Conservation (phyloP, 2,113 vertebrate species). For the Brienomyrus longianalis region DNA sequence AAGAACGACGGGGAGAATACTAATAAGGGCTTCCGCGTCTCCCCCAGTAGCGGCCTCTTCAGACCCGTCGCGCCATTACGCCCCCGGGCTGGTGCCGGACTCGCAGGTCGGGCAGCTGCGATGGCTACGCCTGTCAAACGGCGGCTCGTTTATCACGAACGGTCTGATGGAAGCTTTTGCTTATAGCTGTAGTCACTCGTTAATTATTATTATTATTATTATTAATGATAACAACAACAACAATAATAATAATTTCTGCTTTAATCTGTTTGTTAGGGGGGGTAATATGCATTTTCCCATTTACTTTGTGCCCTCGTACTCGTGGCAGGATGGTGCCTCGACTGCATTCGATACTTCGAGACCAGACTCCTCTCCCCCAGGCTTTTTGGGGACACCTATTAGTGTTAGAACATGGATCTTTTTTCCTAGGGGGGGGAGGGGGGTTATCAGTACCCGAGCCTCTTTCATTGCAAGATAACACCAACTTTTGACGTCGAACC, state of each 20-base stretch:
- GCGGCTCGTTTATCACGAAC: background rate
- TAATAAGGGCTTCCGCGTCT: background rate
- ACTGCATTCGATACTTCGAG: background rate
- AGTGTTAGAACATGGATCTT: background rate
- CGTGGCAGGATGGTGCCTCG: background rate
- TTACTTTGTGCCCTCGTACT: background rate
- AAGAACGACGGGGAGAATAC: background rate
- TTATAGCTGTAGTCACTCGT: background rate
- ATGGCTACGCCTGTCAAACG: background rate
- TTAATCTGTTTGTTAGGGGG: background rate
- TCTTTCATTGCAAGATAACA: background rate
- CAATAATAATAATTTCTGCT: background rate
- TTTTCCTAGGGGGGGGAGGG: background rate
- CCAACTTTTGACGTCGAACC: background rate
- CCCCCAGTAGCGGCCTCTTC: background rate
- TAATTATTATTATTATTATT: background rate
- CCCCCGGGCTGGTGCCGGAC: background rate
- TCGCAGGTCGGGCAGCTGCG: background rate
- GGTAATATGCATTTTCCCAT: background rate
- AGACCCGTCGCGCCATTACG: background rate
- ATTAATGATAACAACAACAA: background rate
- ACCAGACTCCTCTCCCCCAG: background rate
- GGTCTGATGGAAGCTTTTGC: background rate
- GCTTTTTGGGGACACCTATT: background rate
- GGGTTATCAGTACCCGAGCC: background rate